These are phyloP conservation scores for Psylliodes chrysocephalus DNA, from an alignment of 2,888 invertebrate species.

Conservation along the genomic window DNA sequence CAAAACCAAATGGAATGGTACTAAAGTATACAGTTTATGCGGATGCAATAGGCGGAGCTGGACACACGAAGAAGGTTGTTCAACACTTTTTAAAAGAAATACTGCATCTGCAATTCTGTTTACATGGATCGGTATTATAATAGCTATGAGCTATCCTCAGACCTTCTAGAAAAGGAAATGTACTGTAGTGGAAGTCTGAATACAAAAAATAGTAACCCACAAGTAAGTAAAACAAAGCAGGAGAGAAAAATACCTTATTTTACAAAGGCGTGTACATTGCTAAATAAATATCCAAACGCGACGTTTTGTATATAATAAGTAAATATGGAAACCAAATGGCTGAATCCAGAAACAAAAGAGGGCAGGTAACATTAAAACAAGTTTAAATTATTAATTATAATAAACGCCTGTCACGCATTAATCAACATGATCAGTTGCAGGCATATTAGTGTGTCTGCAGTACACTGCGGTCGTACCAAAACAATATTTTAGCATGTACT, in stretches of 20 bases:
- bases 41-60: conserved; percentile 23
- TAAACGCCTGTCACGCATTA: no score
- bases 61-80: conserved; percentile 32
- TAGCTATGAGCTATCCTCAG: no score
- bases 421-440: conserved; percentile 24
- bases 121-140: conserved; percentile 37
- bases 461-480: conserved; percentile 18
- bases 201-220: no score
- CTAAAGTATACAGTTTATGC: conserved; percentile 29
- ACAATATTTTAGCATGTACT: conserved; percentile 14
- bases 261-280: no score
- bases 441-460: conserved; percentile 4
- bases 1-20: conserved; percentile 39
- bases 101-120: conserved; percentile 26
- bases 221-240: no score
- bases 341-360: conserved; percentile 11
- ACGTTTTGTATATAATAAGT: conserved; percentile 13
- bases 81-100: no score
- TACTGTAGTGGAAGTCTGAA: no score
- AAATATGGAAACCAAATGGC: not conserved
- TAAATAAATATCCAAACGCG: conserved; percentile 1
- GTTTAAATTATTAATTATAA: conserved; percentile 17
- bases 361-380: conserved; percentile 14
- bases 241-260: no score
- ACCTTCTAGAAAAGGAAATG: no score